Evolutionary conservation across 1,140 invertebrate species (phyloP), one percentile per base, ranked within the genome.

Genomic region (Drosophila equinoxialis): DNA sequence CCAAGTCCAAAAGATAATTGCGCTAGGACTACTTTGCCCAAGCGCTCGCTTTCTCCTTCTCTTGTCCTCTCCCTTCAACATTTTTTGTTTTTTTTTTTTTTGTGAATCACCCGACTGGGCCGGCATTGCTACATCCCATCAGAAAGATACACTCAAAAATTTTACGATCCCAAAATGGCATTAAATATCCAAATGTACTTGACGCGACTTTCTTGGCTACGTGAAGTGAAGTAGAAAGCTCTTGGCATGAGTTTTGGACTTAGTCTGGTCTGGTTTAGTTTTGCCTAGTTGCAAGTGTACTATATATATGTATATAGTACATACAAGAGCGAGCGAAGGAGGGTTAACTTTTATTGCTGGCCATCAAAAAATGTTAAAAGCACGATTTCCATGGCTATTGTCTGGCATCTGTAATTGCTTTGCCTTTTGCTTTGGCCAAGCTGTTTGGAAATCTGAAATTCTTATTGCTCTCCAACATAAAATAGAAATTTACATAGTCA

Each of bases 141-240:
- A 23, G 51, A 54, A 48, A 79, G 83, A 86, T 83, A 86, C 72
- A 83, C 83, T 80, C 72, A 77, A 89, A 87, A 89, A 60, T 80
- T 87, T 87, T 87, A 87, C 83, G 83, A 87, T 73, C 83, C 59
- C 60, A 74, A 79, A 51, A 83, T 77, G 73, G 80, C 83, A 87
- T 89, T 87, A 87, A 87, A 89, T 89, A 83, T 89, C 79, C 80
- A 79, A 89, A 80, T 68, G 79, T 86, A 78, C 81, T 81, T 85
- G 81, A 85, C 74, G 81, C 73, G 74, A 77, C 77, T 80, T 80
- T 71, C 78, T 70, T 70, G 79, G 83, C 76, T 86, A 87, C 82
- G 76, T 87, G 79, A 76, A 85, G 57, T 75, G 45, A 51, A 77
- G 37, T 39, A 39, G 61, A 62, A 41, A 69, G 74, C 60, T 76